Conservation (phyloP, 2,797 vertebrate genomes). For the Muraenolepis orangiensis region DNA sequence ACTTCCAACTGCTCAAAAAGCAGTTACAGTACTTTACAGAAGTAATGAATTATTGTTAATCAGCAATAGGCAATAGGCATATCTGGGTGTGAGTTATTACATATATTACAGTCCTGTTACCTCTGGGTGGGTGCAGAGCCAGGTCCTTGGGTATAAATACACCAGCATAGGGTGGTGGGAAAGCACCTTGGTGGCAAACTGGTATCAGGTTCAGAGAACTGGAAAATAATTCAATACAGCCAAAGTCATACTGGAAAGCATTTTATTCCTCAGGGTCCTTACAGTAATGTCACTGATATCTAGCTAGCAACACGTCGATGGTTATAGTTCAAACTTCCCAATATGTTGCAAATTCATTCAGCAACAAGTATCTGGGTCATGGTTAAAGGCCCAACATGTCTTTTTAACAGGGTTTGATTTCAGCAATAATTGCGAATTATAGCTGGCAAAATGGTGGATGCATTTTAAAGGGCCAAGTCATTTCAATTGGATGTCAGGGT, state of each 20-base stretch:
- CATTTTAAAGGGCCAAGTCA: background rate
- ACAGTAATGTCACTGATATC: slow-evolving; percentile 48
- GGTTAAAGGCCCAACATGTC: background rate
- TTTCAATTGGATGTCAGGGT: background rate
- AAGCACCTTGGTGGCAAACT: slow-evolving; percentile 67
- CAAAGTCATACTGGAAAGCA: slow-evolving; percentile 54
- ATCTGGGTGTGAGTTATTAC: background rate
- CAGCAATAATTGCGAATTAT: background rate
- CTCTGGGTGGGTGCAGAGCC: slow-evolving; percentile 1
- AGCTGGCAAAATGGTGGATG: background rate
- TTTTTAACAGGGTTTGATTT: background rate
- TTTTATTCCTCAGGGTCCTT: slow-evolving; percentile 39
- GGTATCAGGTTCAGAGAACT: slow-evolving; percentile 68
- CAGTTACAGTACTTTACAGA: background rate
- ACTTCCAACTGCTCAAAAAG: background rate
- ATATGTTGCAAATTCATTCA: background rate
- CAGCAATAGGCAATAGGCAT: background rate
- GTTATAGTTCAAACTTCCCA: background rate
- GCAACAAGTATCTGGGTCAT: background rate
- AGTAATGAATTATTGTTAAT: background rate
- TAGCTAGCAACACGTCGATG: background rate
- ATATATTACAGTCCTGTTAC: background rate
- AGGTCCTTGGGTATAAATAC: slow-evolving; percentile 67
- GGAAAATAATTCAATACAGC: slow-evolving; percentile 55
- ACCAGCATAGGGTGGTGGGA: slow-evolving; percentile 68